phyloP scores from a whole-genome alignment of 2,797 vertebrate species.

The Muscicapa comitata region DNA sequence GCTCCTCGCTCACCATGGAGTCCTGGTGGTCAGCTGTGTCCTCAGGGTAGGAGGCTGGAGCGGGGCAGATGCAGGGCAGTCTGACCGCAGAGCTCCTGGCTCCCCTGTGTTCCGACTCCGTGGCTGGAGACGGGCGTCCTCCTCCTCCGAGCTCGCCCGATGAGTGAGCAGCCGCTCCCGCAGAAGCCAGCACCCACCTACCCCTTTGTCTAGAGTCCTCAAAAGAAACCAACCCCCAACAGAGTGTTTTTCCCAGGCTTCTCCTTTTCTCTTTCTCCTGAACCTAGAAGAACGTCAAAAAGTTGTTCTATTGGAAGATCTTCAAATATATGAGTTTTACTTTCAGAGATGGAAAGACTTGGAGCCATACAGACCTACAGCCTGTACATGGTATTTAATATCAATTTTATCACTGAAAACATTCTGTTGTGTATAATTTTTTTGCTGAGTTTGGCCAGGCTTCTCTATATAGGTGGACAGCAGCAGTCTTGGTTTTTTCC shows the following conservation, averaged over 20 bases:
- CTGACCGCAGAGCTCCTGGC: too few species aligned
- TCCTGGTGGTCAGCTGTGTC: too few species aligned
- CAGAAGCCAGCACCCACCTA: too few species aligned
- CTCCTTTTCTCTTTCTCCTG: not conserved
- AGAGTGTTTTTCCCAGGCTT: fast-evolving
- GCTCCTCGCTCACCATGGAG: too few species aligned
- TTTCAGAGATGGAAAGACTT: not conserved
- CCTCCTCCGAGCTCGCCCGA: too few species aligned
- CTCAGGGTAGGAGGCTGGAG: too few species aligned
- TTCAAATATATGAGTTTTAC: not conserved
- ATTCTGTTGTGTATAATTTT: not conserved
- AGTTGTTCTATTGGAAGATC: not conserved
- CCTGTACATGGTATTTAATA: not conserved
- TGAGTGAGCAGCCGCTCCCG: too few species aligned
- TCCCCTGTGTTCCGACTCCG: too few species aligned
- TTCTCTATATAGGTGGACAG: not conserved
- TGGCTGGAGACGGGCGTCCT: too few species aligned
- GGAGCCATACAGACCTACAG: not conserved
- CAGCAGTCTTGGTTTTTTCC: not conserved
- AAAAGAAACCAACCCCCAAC: too few species aligned
- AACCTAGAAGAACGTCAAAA: not conserved
- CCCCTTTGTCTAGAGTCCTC: too few species aligned
- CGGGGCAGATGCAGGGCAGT: too few species aligned
- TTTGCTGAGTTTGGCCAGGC: not conserved
- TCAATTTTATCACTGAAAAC: not conserved